Conservation (phyloP, 2,797 vertebrate genomes). For the Falco peregrinus region DNA sequence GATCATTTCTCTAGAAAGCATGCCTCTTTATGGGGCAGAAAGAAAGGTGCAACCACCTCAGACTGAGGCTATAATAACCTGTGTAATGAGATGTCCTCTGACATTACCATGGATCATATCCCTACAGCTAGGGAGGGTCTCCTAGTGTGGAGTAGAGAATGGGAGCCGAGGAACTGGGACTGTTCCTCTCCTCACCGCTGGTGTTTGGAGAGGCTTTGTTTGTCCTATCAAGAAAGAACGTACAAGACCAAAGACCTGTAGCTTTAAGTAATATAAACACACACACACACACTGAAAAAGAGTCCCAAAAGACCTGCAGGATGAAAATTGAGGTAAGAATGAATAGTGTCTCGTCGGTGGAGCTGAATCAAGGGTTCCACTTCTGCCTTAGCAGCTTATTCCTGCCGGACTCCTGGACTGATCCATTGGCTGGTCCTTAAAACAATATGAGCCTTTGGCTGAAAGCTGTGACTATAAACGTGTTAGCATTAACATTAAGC, state of each 20-base stretch:
- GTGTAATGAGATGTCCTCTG: neutral
- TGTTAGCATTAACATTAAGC: neutral
- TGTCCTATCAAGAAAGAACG: neutral
- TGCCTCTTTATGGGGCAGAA: neutral
- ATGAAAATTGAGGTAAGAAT: neutral
- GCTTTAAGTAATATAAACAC: neutral
- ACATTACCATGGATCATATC: neutral
- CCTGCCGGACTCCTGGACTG: neutral
- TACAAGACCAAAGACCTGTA: neutral
- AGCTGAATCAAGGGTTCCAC: neutral
- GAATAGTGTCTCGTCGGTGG: neutral
- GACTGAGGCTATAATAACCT: neutral
- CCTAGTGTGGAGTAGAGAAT: neutral
- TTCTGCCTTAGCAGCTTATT: neutral
- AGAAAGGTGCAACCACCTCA: neutral
- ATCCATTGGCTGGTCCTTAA: neutral
- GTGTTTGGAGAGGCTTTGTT: neutral
- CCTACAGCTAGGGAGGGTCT: neutral
- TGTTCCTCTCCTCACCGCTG: neutral
- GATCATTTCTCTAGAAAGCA: neutral
- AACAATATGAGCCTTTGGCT: neutral
- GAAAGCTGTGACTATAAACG: neutral
- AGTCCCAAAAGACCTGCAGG: neutral
- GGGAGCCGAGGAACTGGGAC: neutral
- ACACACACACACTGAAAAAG: neutral